A percentile compares a stretch with the other conserved stretches of the same genome.
Evolutionary conservation across 2,888 invertebrate genomes (phyloP).

Genomic region (Agrochola circellaris): DNA sequence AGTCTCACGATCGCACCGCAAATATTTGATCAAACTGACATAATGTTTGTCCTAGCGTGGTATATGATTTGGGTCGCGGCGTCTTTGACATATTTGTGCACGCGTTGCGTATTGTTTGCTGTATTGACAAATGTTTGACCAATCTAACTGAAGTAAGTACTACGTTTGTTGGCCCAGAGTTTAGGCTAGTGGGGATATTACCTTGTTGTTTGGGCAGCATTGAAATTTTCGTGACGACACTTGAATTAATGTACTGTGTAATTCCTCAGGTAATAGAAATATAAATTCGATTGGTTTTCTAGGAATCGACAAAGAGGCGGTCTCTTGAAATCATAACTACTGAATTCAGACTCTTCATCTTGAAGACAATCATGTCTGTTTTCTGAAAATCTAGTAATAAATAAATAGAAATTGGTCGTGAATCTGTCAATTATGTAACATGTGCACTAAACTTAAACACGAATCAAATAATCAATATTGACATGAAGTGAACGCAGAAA

Average conservation of each 20-base stretch:
- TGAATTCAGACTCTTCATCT: conserved; percentile 2
- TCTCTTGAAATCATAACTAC: conserved; percentile 1
- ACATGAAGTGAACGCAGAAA: not conserved
- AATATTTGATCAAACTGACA: conserved; percentile 63
- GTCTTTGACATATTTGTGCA: conserved; percentile 62
- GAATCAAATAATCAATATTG: conserved; percentile 13
- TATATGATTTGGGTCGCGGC: conserved; percentile 64
- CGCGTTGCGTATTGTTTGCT: conserved; percentile 66
- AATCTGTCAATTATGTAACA: not conserved
- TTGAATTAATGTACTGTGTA: not conserved
- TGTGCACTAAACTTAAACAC: not conserved
- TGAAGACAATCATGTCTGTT: not conserved
- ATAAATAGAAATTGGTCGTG: not conserved
- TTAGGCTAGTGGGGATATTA: conserved; percentile 5
- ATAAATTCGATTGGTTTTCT: not conserved
- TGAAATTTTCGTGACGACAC: conserved; percentile 22
- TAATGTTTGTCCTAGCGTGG: conserved; percentile 64
- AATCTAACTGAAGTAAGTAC: conserved; percentile 25
- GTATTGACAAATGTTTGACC: conserved; percentile 63
- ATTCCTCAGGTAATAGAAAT: conserved; percentile 7
- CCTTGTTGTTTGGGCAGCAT: conserved; percentile 14
- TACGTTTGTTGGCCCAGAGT: conserved; percentile 26
- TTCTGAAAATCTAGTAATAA: not conserved
- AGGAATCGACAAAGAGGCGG: not conserved
- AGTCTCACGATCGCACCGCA: conserved; percentile 36